Evolutionary conservation across 2,113 vertebrate genomes (phyloP).

Genomic region (Butorides virescens): DNA sequence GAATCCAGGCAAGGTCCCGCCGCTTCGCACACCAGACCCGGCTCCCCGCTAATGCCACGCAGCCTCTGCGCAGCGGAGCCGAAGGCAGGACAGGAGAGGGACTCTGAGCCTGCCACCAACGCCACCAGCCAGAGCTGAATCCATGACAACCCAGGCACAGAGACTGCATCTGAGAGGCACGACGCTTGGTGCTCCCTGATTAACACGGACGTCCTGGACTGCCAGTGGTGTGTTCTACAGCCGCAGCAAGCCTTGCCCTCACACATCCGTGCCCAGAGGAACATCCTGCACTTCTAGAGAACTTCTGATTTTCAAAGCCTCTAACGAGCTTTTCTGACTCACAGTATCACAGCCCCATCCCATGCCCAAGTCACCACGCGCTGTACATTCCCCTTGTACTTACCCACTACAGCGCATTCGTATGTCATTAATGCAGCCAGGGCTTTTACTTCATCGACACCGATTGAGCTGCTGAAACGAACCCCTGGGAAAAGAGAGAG

Average conservation of each 20-base stretch:
- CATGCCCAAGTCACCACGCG: not conserved
- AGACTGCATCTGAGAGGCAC: not conserved
- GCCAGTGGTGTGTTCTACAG: not conserved
- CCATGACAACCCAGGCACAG: constrained; percentile 35
- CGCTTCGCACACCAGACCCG: fast-evolving
- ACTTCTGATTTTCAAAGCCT: not conserved
- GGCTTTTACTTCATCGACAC: not conserved
- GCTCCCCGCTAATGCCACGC: fast-evolving
- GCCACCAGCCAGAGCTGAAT: constrained; percentile 17
- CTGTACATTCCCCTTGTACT: not conserved
- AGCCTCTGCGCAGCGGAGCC: not conserved
- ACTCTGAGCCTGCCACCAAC: not conserved
- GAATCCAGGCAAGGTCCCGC: not conserved
- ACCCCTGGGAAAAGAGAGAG: constrained; percentile 1
- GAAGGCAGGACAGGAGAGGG: not conserved
- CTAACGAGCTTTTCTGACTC: not conserved
- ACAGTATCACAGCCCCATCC: not conserved
- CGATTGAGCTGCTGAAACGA: not conserved
- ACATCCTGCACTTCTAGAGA: not conserved
- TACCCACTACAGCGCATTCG: not conserved
- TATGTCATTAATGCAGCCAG: constrained; percentile 42
- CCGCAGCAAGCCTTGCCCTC: not conserved
- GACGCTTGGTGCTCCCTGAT: not conserved
- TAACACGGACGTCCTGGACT: not conserved
- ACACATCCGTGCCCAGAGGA: not conserved